Percentiles rank a stretch among this genome's conserved stretches.
These are phyloP conservation scores for Mobula hypostoma DNA, from an alignment of 2,113 vertebrate species.

Conservation along the genomic window DNA sequence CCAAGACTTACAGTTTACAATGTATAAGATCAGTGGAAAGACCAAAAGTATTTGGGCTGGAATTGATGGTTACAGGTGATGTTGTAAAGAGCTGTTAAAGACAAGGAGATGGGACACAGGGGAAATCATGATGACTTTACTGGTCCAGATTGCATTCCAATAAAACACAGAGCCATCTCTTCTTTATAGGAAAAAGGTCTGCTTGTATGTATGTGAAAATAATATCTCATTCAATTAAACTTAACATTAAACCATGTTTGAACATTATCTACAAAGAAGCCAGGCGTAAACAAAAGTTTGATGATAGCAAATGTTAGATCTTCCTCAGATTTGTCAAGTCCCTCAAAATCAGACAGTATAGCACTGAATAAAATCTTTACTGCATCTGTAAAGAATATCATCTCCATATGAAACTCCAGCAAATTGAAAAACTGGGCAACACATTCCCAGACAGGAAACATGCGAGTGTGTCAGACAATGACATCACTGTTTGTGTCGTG, in stretches of 20 bases:
- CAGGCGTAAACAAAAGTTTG: neutral
- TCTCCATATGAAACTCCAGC: too few relatives aligned
- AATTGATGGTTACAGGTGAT: neutral
- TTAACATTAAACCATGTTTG: neutral
- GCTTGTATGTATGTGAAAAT: slow-evolving; percentile 47
- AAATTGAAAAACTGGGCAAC: too few relatives aligned
- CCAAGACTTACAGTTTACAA: neutral
- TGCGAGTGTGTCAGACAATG: too few relatives aligned
- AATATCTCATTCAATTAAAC: slow-evolving; percentile 50
- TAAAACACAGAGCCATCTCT: neutral
- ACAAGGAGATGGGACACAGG: neutral
- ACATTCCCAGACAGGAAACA: too few relatives aligned
- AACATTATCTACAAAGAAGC: neutral
- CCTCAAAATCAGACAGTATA: too few relatives aligned
- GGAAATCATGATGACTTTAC: too few relatives aligned
- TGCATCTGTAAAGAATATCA: too few relatives aligned
- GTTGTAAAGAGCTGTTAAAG: neutral
- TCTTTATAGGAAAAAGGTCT: neutral
- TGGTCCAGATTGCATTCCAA: neutral
- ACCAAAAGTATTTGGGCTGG: neutral
- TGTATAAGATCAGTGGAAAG: neutral
- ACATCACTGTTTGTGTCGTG: too few relatives aligned
- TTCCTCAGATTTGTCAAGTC: neutral
- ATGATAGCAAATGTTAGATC: neutral
- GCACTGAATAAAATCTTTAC: too few relatives aligned